Percentiles rank a stretch among this genome's conserved stretches.
phyloP scores from a whole-genome alignment of 2,797 vertebrate genomes.

The Heliangelus exortis region DNA sequence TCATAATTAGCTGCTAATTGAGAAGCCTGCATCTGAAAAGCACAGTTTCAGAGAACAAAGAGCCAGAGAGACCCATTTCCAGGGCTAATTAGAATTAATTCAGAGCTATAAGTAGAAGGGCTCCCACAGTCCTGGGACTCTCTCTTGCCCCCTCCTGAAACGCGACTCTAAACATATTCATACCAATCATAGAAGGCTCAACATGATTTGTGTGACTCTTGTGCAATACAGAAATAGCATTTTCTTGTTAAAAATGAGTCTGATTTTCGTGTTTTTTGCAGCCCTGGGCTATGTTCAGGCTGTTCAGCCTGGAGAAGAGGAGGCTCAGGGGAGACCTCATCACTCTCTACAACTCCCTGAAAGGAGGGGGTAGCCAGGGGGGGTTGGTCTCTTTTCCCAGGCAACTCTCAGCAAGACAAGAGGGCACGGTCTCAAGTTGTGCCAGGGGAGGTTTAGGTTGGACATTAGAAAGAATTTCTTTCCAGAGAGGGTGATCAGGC shows the following conservation, averaged over 20 bases:
- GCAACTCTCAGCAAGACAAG: too few relatives aligned
- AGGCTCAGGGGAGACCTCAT: too few relatives aligned
- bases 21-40: conserved; percentile 27
- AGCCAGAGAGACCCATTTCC: conserved; percentile 15
- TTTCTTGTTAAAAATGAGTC: conserved; percentile 43
- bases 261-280: neutral
- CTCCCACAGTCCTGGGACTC: conserved; percentile 49
- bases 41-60: conserved; percentile 50
- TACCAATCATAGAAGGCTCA: conserved; percentile 26
- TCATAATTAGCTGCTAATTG: conserved; percentile 72
- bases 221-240: conserved; percentile 55
- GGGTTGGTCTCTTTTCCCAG: too few relatives aligned
- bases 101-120: conserved; percentile 52
- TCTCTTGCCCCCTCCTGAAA: conserved; percentile 36
- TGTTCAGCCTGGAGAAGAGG: too few relatives aligned
- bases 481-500: too few relatives aligned
- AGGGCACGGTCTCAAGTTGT: too few relatives aligned
- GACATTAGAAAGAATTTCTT: too few relatives aligned
- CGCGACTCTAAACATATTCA: conserved; percentile 42
- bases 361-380: too few relatives aligned
- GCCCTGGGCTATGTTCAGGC: neutral
- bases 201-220: conserved; percentile 31
- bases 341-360: too few relatives aligned
- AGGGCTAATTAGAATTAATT: conserved; percentile 65
- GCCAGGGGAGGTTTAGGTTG: too few relatives aligned